These are phyloP conservation scores for Eurois occulta DNA, from an alignment of 2,888 invertebrate species.

Conservation along the genomic window DNA sequence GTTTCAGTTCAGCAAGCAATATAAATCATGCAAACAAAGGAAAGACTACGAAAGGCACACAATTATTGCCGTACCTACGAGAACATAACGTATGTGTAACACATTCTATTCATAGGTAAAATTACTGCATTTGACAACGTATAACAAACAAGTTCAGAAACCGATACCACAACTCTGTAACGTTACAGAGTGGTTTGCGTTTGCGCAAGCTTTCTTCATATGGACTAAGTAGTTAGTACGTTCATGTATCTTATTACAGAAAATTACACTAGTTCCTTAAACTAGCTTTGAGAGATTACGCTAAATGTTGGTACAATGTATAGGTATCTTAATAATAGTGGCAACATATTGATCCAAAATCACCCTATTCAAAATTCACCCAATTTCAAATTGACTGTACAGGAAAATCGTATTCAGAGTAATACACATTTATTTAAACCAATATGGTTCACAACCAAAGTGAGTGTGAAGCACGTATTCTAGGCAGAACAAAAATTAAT, in stretches of 20 bases:
- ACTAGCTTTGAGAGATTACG: conserved; percentile 17
- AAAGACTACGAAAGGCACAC: not conserved
- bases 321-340: not conserved
- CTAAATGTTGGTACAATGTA: not conserved
- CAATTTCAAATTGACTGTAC: not conserved
- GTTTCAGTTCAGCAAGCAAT: not conserved
- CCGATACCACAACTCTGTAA: conserved; percentile 32
- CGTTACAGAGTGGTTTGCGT: conserved; percentile 39
- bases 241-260: conserved; percentile 50
- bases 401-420: not conserved
- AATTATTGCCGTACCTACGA: not conserved
- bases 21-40: conserved; percentile 13
- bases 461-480: not conserved
- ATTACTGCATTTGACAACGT: conserved; percentile 27
- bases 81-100: conserved; percentile 13
- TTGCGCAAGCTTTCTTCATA: conserved; percentile 59
- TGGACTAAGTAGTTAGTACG: conserved; percentile 34
- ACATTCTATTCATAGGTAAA: conserved; percentile 26
- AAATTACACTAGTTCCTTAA: conserved; percentile 51
- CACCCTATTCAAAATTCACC: no score
- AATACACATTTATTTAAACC: not conserved
- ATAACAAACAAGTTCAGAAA: conserved; percentile 51
- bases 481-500: no score
- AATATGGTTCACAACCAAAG: not conserved
- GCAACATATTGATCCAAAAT: not conserved